Base-by-base conservation (phyloP, 2,113 vertebrate species). In the Maccullochella peelii region DNA sequence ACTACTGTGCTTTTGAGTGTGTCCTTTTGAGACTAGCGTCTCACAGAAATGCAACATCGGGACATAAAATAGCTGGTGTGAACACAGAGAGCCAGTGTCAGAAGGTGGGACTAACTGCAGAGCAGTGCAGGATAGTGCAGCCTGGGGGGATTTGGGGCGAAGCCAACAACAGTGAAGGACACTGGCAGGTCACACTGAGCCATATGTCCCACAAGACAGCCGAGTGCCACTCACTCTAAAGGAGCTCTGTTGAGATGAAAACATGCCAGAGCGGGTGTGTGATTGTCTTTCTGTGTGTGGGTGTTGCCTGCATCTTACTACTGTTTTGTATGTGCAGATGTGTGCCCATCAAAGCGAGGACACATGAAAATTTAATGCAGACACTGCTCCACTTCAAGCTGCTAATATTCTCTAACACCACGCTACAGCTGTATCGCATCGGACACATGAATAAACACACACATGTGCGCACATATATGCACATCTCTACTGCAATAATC, bases 101-200 rank as follows among this genome's bases (percentile, higher is more conserved):
- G 78, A 63, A 54, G 79, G 83, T 79, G 86, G 80, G 42, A 58
- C 58, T 71, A 66, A 86, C 67, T 75, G 79, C 83, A 86, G 82
- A 55, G 74, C 76, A 5, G 84, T 42, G 55, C 65, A 69, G 77
- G 42, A 55, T 49, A 25, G 71, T 67, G 88, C 73, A 65, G 88
- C 87, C 79, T 58, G 74, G 76, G 86, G 89, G 86, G 83, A 21
- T 80, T 79, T 80, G 89, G 85, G 77, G 30, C 38, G 7, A 72
- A 59, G 90, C 89, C 90, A 90, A 75, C 82, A 54, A 66, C 65
- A 73, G 78, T 78, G 88, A 89, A 89, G 87, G 89, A 89, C 78
- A 50, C 85, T 63, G 88, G 73, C 86, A 79, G 88, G 91, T 91
- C 91, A 88, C 82, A 69, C 59, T 52, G 63, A 86, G 84, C 73